phyloP scores from a whole-genome alignment of 2,797 vertebrate species.

The Lagodon rhomboides region DNA sequence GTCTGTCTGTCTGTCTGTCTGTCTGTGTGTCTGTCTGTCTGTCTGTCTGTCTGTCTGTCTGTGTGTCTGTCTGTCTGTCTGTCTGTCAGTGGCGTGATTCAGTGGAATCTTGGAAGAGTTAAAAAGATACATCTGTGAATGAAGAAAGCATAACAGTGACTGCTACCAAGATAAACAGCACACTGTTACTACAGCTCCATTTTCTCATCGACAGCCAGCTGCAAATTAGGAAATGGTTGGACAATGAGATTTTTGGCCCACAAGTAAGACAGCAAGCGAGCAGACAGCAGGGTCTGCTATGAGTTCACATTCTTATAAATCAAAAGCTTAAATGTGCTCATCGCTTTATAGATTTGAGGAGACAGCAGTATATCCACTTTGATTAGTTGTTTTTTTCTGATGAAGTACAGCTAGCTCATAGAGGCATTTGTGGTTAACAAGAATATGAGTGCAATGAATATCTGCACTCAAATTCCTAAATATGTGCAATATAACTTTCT shows the following conservation, averaged over 20 bases:
- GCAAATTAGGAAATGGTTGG: conserved; percentile 67
- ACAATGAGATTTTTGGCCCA: conserved; percentile 50
- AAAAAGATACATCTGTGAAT: conserved; percentile 77
- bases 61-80: too few species aligned
- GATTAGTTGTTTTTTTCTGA: too few species aligned
- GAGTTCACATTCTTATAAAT: conserved; percentile 15
- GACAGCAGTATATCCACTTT: too few species aligned
- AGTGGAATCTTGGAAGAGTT: conserved; percentile 64
- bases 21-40: too few species aligned
- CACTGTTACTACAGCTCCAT: conserved; percentile 61
- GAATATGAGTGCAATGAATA: too few species aligned
- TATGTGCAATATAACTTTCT: neutral
- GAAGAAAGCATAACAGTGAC: conserved; percentile 68
- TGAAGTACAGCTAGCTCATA: too few species aligned
- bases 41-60: too few species aligned
- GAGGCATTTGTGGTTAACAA: too few species aligned
- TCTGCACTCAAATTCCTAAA: neutral
- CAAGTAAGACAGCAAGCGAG: conserved; percentile 21
- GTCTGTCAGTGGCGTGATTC: conserved; percentile 56
- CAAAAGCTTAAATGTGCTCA: conserved; percentile 4
- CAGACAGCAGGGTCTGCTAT: conserved; percentile 21
- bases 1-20: too few species aligned
- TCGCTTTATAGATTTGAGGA: too few species aligned
- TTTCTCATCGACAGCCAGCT: conserved; percentile 70
- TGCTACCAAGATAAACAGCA: conserved; percentile 76